phyloP scores from a whole-genome alignment of 2,113 vertebrate genomes.

The Bungarus multicinctus region DNA sequence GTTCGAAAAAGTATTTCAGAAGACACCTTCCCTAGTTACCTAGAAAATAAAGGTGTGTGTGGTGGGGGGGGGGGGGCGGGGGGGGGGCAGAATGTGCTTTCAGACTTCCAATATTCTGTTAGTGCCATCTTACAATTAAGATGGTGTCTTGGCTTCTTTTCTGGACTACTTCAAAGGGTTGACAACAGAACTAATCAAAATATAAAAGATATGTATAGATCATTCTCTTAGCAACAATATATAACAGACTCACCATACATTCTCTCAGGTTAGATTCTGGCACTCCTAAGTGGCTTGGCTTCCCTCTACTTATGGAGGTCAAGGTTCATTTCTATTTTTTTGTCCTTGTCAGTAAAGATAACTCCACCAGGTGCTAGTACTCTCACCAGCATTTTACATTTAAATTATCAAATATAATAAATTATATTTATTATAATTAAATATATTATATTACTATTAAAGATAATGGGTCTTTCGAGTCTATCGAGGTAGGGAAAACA shows the following conservation, averaged over 20 bases:
- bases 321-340: not conserved
- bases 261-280: not conserved
- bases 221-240: not conserved
- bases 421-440: not conserved
- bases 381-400: not conserved
- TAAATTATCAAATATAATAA: not conserved
- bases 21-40: not conserved
- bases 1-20: not conserved
- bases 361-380: not conserved
- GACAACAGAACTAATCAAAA: not conserved
- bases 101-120: not conserved
- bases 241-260: not conserved
- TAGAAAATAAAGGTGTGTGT: not conserved
- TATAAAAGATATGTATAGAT: not conserved
- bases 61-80: too few species aligned
- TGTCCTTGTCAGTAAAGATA: not conserved
- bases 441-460: not conserved
- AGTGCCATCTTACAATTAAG: not conserved
- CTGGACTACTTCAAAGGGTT: not conserved
- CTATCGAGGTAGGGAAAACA: not conserved
- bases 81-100: not conserved
- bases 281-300: not conserved
- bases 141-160: not conserved
- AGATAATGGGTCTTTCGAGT: not conserved
- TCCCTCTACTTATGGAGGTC: not conserved